Evolutionary conservation across 2,113 vertebrate species (phyloP), one percentile per base, ranked within the genome.

Genomic region (Pyxicephalus adspersus): DNA sequence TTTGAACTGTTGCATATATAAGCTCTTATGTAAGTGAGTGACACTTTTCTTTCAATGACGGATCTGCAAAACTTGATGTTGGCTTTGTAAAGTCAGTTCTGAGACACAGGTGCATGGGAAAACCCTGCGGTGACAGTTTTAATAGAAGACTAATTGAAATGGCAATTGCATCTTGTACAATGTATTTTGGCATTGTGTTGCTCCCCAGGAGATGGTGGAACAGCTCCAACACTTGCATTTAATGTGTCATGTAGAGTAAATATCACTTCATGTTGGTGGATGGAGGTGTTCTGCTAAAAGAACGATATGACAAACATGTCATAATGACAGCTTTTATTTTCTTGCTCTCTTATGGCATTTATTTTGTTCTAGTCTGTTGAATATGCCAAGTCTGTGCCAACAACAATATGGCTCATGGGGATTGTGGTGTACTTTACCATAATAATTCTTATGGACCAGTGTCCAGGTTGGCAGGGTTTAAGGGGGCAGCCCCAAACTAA

Each of bases 61-160:
- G 38, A 6, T 45, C 38, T 13, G 38, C 11, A 34, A 6, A 4
- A 6, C 31, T 6, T 34, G 31, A 5, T 29, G 0, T 20, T 26
- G 68, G 0, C 26, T 3, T 57, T 34, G 70, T 73, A 15, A n/a
- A 2, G 13, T 38, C 2, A 50, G 22, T 15, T 51, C 26, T 7
- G 77, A 52, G 22, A 16, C 76, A 11, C 57, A 72, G 64, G 77
- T 79, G 67, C 78, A 25, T 34, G 38, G 38, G 63, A 54, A 80
- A 72, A 64, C 29, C 78, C 66, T 20, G 16, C 78, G 22, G 67
- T 80, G 67, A 80, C 67, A 64, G 78, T 11, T 80, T 64, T 80
- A 80, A 80, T 80, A 38, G 78, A 61, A 72, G 51, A 67, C 78
- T 64, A 72, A 66, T 64, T 80, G 78, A 72, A 72, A 80, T 64